Percentiles rank a stretch among this genome's conserved stretches.
phyloP scores from a whole-genome alignment of 2,888 invertebrate genomes.

The Nineta flava region DNA sequence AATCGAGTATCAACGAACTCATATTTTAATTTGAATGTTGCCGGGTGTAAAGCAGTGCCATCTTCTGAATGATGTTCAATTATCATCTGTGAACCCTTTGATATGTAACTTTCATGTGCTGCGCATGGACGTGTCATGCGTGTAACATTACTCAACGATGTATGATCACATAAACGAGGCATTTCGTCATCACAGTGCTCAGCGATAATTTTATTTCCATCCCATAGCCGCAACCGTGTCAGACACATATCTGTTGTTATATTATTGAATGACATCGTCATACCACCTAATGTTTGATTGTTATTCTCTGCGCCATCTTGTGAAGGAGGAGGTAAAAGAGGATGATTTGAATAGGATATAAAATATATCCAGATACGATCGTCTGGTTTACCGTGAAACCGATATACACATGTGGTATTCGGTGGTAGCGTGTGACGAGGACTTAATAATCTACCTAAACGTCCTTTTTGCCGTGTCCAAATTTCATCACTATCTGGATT shows the following conservation, averaged over 20 bases:
- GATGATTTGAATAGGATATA: constrained; percentile 67
- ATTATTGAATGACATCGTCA: constrained; percentile 10
- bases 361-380: constrained; percentile 81
- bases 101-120: constrained; percentile 63
- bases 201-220: constrained; percentile 48
- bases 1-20: constrained; percentile 71
- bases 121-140: constrained; percentile 66
- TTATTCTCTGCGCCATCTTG: constrained; percentile 12
- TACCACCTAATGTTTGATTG: constrained; percentile 24
- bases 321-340: constrained; percentile 40
- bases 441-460: constrained; percentile 58
- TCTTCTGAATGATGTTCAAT: constrained; percentile 42
- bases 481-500: constrained; percentile 41
- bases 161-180: constrained; percentile 70
- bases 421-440: constrained; percentile 74
- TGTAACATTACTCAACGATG: constrained; percentile 52
- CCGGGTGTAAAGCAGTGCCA: constrained; percentile 68
- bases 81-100: constrained; percentile 30
- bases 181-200: constrained; percentile 60
- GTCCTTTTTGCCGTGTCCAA: constrained; percentile 36
- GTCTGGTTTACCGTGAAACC: constrained; percentile 59
- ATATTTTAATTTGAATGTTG: constrained; percentile 55
- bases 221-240: constrained; percentile 58
- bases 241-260: constrained; percentile 34
- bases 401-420: constrained; percentile 75